phyloP scores from a whole-genome alignment of 2,797 vertebrate species.

The Nothura maculosa region DNA sequence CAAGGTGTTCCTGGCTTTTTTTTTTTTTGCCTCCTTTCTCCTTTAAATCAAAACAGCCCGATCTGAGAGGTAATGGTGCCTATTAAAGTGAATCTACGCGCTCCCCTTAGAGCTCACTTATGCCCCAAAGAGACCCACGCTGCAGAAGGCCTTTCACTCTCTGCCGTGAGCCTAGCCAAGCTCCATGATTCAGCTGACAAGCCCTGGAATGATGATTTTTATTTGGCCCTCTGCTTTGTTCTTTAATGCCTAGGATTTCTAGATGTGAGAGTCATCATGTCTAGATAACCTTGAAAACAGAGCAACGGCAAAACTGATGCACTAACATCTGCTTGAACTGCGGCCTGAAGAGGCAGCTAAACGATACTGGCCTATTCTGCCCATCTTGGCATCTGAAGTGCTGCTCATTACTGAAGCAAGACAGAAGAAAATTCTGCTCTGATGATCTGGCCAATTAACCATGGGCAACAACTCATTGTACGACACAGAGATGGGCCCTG shows the following conservation, averaged over 20 bases:
- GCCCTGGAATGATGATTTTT: neutral
- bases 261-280: neutral
- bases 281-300: conserved; percentile 6
- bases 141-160: neutral
- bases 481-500: neutral
- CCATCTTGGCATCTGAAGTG: neutral
- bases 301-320: conserved; percentile 25
- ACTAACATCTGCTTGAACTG: neutral
- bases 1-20: neutral
- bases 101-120: neutral
- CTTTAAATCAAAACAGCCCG: neutral
- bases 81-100: neutral
- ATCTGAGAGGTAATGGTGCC: neutral
- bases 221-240: neutral
- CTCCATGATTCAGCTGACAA: neutral
- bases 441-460: neutral
- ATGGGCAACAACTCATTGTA: neutral
- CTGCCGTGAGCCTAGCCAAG: neutral
- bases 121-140: neutral
- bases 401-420: neutral
- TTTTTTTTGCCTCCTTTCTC: neutral
- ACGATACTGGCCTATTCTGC: neutral
- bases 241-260: neutral
- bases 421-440: neutral
- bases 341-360: neutral